Evolutionary conservation across 2,113 vertebrate species (phyloP), one percentile per base, ranked within the genome.

Genomic region (Panthera uncia): DNA sequence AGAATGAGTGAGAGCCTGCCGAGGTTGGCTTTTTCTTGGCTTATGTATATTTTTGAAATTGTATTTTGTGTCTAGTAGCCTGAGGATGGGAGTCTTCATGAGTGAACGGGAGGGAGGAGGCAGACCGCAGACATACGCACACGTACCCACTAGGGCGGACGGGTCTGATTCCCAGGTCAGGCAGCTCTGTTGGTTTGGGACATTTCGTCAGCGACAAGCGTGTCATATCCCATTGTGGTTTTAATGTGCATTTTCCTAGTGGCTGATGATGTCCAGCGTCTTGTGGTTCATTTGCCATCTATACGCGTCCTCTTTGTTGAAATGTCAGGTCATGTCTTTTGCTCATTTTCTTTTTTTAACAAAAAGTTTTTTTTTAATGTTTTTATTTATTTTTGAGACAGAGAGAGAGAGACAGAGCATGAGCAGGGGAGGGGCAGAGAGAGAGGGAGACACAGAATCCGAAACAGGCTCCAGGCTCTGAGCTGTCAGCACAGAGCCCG

Each of bases 61-160:
- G 18, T 8, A 1, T 55, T 91, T 80, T 79, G 31, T 68, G 36
- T 45, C 29, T 18, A 0, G 36, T 5, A 12, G 7, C 73, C 88
- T 48, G 48, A 33, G 55, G 7, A 2, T 4, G 3, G 71, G 15
- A 7, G 21, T 89, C 48, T 48, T 76, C 29, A 6, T 5, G 11
- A n/a, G 33, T 57, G 4, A 92, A 18, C 2, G 7, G 7, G 41
- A 1, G 1, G 27, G 25, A 23, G 12, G 33, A 21, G 45, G 52
- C 3, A 23, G 87, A 36, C 52, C 0, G 8, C 23, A 4, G 29
- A 9, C 1, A 0, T 2, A 14, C 9, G 25, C 25, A 1, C 4
- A 0, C 1, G 6, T 5, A 0, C 3, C 7, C 10, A 9, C n/a
- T 27, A 38, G 50, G 5, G 2, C 82, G 7, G n/a, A 7, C 18